phyloP scores from a whole-genome alignment of 2,113 vertebrate species.

The Athene noctua region DNA sequence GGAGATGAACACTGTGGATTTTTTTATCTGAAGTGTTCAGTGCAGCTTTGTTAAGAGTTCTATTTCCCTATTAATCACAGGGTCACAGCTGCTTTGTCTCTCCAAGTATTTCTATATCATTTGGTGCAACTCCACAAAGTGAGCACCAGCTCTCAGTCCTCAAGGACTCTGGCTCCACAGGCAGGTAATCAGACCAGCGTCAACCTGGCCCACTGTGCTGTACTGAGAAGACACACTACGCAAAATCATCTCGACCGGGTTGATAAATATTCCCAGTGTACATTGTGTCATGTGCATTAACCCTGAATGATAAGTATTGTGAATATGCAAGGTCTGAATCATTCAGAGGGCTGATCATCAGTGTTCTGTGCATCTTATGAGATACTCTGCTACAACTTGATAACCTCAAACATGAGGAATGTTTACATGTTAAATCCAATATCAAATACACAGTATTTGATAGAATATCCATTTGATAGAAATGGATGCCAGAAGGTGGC shows the following conservation, averaged over 20 bases:
- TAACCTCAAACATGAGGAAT: background rate
- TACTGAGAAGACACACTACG: background rate
- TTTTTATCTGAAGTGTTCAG: background rate
- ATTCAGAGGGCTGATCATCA: background rate
- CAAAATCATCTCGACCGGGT: background rate
- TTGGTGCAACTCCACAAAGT: background rate
- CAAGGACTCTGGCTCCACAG: background rate
- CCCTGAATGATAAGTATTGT: background rate
- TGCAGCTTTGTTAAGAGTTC: background rate
- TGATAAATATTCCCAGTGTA: background rate
- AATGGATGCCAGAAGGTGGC: background rate
- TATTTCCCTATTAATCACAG: background rate
- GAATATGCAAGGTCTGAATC: background rate
- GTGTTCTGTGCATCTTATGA: background rate
- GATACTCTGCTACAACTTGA: background rate
- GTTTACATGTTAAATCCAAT: background rate
- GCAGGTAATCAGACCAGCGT: background rate
- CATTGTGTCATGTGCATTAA: background rate
- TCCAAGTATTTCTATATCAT: background rate
- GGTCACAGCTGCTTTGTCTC: background rate
- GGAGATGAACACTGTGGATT: too few species aligned
- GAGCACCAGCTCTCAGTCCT: background rate
- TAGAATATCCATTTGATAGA: background rate
- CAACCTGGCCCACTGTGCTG: background rate
- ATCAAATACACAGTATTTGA: background rate